Conservation (phyloP, 2,888 invertebrate genomes). For the Cerceris rybyensis region DNA sequence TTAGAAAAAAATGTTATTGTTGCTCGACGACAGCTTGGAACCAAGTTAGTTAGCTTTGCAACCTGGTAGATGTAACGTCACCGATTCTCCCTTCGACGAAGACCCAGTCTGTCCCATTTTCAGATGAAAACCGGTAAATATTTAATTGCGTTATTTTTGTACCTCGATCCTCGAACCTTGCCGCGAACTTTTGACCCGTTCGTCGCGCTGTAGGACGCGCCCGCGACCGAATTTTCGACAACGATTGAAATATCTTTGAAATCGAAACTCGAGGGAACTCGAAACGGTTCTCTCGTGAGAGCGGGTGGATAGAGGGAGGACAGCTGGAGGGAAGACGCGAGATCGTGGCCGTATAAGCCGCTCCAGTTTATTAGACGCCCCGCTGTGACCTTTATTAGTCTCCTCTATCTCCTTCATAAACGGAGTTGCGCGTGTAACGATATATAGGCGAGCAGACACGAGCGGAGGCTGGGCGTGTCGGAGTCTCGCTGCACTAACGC, state of each 20-base stretch:
- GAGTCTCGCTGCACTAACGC: slow-evolving; percentile 8
- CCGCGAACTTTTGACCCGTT: slow-evolving; percentile 35
- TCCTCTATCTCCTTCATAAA: slow-evolving; percentile 61
- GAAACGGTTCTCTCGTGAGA: too few species aligned
- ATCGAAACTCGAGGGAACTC: too few species aligned
- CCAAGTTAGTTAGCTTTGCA: too few species aligned
- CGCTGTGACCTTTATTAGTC: slow-evolving; percentile 77
- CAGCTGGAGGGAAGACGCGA: background rate
- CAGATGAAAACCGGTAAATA: background rate
- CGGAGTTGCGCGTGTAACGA: slow-evolving; percentile 36
- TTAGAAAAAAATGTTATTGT: too few species aligned
- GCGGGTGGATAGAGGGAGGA: too few species aligned
- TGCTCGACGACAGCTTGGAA: too few species aligned
- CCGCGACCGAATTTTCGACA: background rate
- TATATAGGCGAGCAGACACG: slow-evolving; percentile 11
- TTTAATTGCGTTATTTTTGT: slow-evolving; percentile 7
- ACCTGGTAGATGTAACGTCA: background rate
- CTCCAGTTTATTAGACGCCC: slow-evolving; percentile 76
- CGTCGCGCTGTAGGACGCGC: background rate
- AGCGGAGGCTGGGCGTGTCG: background rate
- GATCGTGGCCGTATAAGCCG: slow-evolving; percentile 59
- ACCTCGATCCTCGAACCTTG: background rate
- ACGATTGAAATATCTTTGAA: background rate
- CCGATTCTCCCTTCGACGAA: background rate
- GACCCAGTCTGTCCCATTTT: background rate